Evolutionary conservation across 2,888 invertebrate genomes (phyloP), one percentile per base, ranked within the genome.

Genomic region (Polydrusus tereticollis): DNA sequence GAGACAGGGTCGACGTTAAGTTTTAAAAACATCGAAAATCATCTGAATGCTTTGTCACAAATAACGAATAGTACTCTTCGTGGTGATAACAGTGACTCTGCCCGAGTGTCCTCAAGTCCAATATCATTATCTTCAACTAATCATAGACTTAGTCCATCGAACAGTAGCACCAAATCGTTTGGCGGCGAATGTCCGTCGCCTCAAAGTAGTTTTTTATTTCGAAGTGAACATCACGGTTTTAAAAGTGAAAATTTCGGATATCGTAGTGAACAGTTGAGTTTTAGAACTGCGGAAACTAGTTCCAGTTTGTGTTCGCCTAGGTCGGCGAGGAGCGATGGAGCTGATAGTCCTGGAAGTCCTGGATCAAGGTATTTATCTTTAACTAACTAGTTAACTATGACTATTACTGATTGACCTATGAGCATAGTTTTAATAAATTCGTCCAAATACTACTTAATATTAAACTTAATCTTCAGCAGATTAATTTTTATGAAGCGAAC

Each of bases 21-120:
- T 0, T 90, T 90, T 75, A 90, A 90, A 79, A 91, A 91, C 74
- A 91, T 92, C 77, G 91, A 91, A 76, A 90, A 90, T 8, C 91
- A 92, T 78, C 77, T 92, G 29, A 91, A 90, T 78, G 91, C 91
- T 2, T 90, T 92, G 76, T 90, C 91, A 0, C 91, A 92, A 81
- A 86, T 92, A 75, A 90, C 85, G 18, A 85, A 90, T 86, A 80
- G 88, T 86, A 66, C 80, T 85, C 76, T 85, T 73, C 83, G 84
- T 72, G 81, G 82, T 16, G 81, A 81, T 47, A 72, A 77, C 69
- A 66, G 72, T 33, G 75, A 63, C 8, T 80, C 78, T 66, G 55
- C 55, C 69, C 78, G 63, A 62, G 63, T 59, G 16, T 67, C 81
- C 14, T 81, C 82, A 79, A 82, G 82, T 80, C 81, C 82, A 14